phyloP scores from a whole-genome alignment of 2,888 invertebrate genomes.

The Yponomeuta cagnagella region DNA sequence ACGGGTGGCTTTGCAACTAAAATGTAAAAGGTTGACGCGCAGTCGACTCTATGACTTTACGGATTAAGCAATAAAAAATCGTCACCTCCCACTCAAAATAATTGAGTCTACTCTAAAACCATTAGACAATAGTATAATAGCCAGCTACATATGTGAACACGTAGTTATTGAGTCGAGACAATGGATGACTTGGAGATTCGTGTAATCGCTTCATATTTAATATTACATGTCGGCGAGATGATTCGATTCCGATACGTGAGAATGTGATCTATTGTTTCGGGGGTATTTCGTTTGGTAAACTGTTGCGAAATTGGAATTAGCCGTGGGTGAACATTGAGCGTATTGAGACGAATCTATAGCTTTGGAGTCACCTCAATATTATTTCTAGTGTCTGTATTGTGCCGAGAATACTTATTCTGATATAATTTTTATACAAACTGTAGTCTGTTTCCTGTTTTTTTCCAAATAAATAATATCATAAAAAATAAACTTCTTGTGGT shows the following conservation, averaged over 20 bases:
- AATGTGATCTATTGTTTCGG: background rate
- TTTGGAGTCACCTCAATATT: background rate
- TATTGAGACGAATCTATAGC: background rate
- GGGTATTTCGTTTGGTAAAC: background rate
- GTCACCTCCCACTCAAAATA: background rate
- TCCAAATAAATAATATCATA: no score
- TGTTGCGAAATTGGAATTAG: background rate
- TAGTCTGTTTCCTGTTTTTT: no score
- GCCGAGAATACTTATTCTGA: no score
- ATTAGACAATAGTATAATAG: conserved; percentile 9
- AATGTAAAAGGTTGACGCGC: no score
- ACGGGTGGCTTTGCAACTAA: no score
- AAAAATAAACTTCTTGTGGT: no score
- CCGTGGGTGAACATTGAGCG: background rate
- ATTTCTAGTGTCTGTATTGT: no score
- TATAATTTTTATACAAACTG: no score
- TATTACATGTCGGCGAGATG: background rate
- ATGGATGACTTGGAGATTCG: background rate
- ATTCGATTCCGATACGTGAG: background rate
- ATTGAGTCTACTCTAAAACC: background rate
- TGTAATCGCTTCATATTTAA: background rate
- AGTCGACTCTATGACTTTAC: no score
- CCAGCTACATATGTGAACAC: conserved; percentile 1
- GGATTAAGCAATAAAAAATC: background rate
- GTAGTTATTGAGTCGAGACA: background rate